Conservation (phyloP, 2,888 invertebrate genomes). For the Drosophila barbarae region DNA sequence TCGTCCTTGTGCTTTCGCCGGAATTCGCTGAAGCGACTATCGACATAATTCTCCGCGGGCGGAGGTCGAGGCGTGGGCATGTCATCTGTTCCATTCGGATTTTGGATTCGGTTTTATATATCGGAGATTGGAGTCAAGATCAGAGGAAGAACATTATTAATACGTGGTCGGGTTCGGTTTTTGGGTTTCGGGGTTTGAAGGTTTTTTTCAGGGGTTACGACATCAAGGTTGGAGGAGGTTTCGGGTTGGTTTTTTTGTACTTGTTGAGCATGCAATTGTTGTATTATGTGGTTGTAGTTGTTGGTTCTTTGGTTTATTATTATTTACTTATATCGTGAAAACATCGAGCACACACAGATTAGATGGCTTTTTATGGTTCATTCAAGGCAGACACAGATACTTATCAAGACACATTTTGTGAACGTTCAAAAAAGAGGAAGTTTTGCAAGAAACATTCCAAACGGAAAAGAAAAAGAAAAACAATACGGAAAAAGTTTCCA, state of each 20-base stretch:
- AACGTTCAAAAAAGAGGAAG: slow-evolving; percentile 49
- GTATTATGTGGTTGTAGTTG: slow-evolving; percentile 63
- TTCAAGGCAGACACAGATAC: slow-evolving; percentile 77
- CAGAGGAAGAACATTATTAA: slow-evolving; percentile 24
- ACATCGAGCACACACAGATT: slow-evolving; percentile 60
- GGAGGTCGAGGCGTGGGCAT: slow-evolving; percentile 78
- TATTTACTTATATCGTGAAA: slow-evolving; percentile 59
- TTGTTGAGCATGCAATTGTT: slow-evolving; percentile 75
- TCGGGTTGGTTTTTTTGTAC: slow-evolving; percentile 44
- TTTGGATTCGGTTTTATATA: slow-evolving; percentile 44
- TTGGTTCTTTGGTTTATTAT: slow-evolving; percentile 37
- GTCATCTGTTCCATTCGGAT: slow-evolving; percentile 68
- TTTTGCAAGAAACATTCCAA: slow-evolving; percentile 69
- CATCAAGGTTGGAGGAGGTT: slow-evolving; percentile 55
- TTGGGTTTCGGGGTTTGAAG: slow-evolving; percentile 17
- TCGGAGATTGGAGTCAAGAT: slow-evolving; percentile 16
- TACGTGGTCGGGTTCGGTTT: slow-evolving; percentile 12
- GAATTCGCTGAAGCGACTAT: slow-evolving; percentile 80
- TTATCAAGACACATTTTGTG: slow-evolving; percentile 76
- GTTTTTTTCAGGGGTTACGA: slow-evolving; percentile 51
- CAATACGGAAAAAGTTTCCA: slow-evolving; percentile 8
- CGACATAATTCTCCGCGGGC: slow-evolving; percentile 76
- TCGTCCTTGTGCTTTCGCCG: slow-evolving; percentile 84
- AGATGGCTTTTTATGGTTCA: slow-evolving; percentile 52
- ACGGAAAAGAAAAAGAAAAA: slow-evolving; percentile 10